Evolutionary conservation across 2,113 vertebrate species (phyloP), one percentile per base, ranked within the genome.

Genomic region (Gorilla gorilla): DNA sequence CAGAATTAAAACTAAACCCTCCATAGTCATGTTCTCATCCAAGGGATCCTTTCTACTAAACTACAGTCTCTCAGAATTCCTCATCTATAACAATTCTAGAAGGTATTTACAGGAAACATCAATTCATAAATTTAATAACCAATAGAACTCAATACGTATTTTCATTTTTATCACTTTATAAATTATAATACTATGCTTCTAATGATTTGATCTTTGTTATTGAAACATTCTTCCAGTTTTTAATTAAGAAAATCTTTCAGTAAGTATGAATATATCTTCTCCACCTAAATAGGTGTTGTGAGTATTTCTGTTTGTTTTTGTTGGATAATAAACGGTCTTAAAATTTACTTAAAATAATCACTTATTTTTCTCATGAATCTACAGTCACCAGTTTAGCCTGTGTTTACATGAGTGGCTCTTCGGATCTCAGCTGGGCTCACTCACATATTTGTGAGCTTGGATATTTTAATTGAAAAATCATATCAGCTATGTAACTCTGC

Each of bases 111-210:
- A 61, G n/a, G 50, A 52, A 55, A 61, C 45, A 57, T 45, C 2
- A 16, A 22, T 23, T 92, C 27, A n/a, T 72, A 88, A 73, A 90
- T 16, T 57, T 72, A 76, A 73, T 8, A 86, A 57, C 38, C 14
- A 25, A 12, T 40, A 23, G 2, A 20, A 10, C 6, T 38, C 27
- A 90, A 32, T 5, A 78, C 8, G 48, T 96, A 27, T 82, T 94
- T 90, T 94, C 40, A 73, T 78, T 85, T 93, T 87, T 38, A 81
- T 83, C 23, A 75, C 57, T 79, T 78, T 82, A 25, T 91, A 93
- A 93, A 55, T 87, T 59, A 50, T 17, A 90, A 45, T 38, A 35
- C 17, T 52, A 11, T 64, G 23, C 61, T 70, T 52, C 43, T 76
- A 76, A 82, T 27, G 22, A 92, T 61, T 72, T 86, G 6, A 14